These are phyloP conservation scores for Mustelus asterias DNA, from an alignment of 2,113 vertebrate species.

Conservation along the genomic window DNA sequence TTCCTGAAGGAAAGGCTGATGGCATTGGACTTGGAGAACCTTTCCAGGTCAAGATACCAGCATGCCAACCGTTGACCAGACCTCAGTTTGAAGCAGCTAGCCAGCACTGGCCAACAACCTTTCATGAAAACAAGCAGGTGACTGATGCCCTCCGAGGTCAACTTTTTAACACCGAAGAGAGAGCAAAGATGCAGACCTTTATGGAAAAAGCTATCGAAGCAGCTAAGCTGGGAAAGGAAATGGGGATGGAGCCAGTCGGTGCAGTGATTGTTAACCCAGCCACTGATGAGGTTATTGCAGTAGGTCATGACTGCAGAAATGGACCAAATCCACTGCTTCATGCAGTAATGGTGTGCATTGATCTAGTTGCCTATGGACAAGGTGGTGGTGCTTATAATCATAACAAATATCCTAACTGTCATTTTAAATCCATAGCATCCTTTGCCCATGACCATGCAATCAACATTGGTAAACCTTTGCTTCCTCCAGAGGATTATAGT, in stretches of 20 bases:
- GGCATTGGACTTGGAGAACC: conserved; percentile 59
- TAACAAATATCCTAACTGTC: conserved; percentile 51
- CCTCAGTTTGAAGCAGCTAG: conserved; percentile 70
- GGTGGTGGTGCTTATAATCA: conserved; percentile 61
- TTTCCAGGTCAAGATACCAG: conserved; percentile 65
- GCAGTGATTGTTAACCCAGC: conserved; percentile 63
- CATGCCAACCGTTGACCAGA: conserved; percentile 61
- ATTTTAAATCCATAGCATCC: conserved; percentile 10
- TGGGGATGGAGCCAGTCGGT: conserved; percentile 62
- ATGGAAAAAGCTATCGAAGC: conserved; percentile 64
- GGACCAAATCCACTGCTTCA: conserved; percentile 60
- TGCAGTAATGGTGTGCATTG: conserved; percentile 75
- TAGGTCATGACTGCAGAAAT: conserved; percentile 63
- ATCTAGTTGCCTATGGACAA: conserved; percentile 71
- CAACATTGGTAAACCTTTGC: not conserved
- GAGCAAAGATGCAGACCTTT: conserved; percentile 55
- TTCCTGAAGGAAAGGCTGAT: conserved; percentile 46
- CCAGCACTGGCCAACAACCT: conserved; percentile 71
- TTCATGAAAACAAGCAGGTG: conserved; percentile 65
- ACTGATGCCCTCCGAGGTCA: conserved; percentile 56
- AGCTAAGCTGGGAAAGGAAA: conserved; percentile 47
- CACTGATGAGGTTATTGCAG: conserved; percentile 56
- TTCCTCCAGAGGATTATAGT: not conserved
- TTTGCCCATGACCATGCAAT: not conserved
- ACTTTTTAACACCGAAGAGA: conserved; percentile 58